Conservation (phyloP, 2,888 invertebrate species). For the Cryptocephalus primarius region DNA sequence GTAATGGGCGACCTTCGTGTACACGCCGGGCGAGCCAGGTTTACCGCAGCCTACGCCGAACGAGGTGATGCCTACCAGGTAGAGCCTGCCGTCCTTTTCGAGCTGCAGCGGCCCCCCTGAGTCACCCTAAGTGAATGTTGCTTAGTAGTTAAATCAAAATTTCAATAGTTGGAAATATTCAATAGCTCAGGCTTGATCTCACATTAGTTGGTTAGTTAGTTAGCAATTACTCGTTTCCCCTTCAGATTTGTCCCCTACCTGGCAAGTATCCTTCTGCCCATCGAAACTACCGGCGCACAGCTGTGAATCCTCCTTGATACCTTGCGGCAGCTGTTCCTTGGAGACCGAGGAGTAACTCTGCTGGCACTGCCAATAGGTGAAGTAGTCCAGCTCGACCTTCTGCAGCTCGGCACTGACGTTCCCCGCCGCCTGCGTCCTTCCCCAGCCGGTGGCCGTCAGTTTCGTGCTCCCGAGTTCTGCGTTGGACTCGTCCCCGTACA, state of each 20-base stretch:
- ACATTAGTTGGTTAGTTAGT: too few relatives aligned
- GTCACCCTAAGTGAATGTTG: constrained; percentile 17
- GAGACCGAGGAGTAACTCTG: constrained; percentile 18
- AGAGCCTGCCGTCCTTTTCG: constrained; percentile 14
- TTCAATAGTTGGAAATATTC: too few relatives aligned
- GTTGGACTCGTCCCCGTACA: constrained; percentile 20
- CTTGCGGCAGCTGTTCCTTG: constrained; percentile 25
- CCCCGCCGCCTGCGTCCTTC: constrained; percentile 25
- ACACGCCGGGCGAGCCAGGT: constrained; percentile 19
- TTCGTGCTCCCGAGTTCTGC: constrained; percentile 11
- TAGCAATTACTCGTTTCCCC: too few relatives aligned
- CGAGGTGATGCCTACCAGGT: constrained; percentile 23
- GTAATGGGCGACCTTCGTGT: constrained; percentile 20
- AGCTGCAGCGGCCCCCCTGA: constrained; percentile 25
- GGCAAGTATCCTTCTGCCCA: constrained; percentile 39
- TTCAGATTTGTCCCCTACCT: constrained; percentile 28
- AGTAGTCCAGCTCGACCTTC: constrained; percentile 36
- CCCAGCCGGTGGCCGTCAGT: constrained; percentile 40
- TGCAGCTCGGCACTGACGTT: constrained; percentile 28
- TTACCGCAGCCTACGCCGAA: constrained; percentile 22
- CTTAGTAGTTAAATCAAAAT: too few relatives aligned
- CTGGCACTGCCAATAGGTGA: constrained; percentile 27
- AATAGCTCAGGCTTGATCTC: too few relatives aligned
- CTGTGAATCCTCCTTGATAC: constrained; percentile 33
- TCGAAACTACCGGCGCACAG: constrained; percentile 38